Base-by-base conservation (phyloP, 2,888 invertebrate genomes). In the Pseudococcus viburni region DNA sequence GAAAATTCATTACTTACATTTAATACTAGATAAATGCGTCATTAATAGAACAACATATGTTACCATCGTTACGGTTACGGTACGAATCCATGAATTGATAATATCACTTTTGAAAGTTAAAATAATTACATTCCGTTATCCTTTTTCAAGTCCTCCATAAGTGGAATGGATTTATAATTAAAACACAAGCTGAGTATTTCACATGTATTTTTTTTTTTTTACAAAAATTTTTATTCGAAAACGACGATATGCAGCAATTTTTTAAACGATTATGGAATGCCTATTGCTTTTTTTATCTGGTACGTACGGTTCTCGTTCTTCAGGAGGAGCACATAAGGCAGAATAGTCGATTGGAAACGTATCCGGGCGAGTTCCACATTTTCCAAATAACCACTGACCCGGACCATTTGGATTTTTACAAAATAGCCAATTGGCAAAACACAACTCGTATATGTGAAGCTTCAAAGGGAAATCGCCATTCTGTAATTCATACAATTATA, bases 341-440 rank as follows among this genome's bases (percentile, higher is more conserved):
- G 95, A 95, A 92, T 95, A 95, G 92, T 95, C 95, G 87, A 95
- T 94, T 3, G 95, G 95, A 91, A 95, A 95, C 15, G 94, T 93
- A 1, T 93, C 93, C 46, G 90, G 90, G 64, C 91, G 90, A 22
- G 90, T 89, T 48, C 91, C 91, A 88, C 91, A 91, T 77, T 91
- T 91, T 17, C 95, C 95, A 48, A 95, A 93, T 84, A 95, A 93
- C 93, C 94, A 95, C 90, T 95, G 95, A 0, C 95, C 95, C 0
- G 95, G 95, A 0, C 95, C 95, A 91, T 95, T 95, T 7, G 95
- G 95, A 90, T 94, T 94, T 91, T 95, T 94, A 6, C 95, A 95
- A 91, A 95, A 93, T 90, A 95, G 92, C 93, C 95, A 95, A 91
- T 95, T 95, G 83, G 95, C 94, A 91, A 95, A 95, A 91, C 94